A percentile compares a stretch with the other conserved stretches of the same genome.
Evolutionary conservation across 2,113 vertebrate genomes (phyloP).

Genomic region (Megaceryle maxima): DNA sequence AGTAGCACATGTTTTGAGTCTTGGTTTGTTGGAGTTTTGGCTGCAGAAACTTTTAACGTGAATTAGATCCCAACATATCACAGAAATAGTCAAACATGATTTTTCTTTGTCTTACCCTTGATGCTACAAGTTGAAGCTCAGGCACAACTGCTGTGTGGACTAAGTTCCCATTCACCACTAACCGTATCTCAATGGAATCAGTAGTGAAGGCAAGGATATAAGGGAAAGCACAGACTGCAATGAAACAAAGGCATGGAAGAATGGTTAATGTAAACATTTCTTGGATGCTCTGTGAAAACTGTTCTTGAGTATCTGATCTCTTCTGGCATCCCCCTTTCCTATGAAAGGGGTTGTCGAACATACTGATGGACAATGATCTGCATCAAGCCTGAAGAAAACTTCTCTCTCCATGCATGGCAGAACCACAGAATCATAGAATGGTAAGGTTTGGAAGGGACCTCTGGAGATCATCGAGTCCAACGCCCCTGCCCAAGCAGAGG

Average conservation of each 20-base stretch:
- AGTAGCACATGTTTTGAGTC: background rate
- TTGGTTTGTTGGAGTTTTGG: background rate
- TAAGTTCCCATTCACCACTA: conserved; percentile 97
- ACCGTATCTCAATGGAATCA: conserved; percentile 96
- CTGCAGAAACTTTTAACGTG: background rate
- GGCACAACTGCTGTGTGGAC: conserved; percentile 97
- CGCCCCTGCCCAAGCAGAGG: no score
- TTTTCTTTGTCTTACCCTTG: conserved; percentile 82
- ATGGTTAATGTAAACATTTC: background rate
- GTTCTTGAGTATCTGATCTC: background rate
- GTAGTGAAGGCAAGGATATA: conserved; percentile 97
- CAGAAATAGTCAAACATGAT: background rate
- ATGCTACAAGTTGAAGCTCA: conserved; percentile 91
- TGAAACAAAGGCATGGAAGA: background rate
- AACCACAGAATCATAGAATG: no score
- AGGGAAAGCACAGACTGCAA: conserved; percentile 95
- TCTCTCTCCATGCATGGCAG: background rate
- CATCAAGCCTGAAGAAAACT: background rate
- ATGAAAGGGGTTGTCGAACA: background rate
- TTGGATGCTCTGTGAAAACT: background rate
- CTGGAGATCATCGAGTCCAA: no score
- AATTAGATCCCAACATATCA: background rate
- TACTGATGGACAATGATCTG: background rate
- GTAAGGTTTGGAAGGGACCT: no score
- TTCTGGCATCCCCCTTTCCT: background rate